Evolutionary conservation across 2,797 vertebrate species (phyloP).

Genomic region (Leuciscus waleckii): DNA sequence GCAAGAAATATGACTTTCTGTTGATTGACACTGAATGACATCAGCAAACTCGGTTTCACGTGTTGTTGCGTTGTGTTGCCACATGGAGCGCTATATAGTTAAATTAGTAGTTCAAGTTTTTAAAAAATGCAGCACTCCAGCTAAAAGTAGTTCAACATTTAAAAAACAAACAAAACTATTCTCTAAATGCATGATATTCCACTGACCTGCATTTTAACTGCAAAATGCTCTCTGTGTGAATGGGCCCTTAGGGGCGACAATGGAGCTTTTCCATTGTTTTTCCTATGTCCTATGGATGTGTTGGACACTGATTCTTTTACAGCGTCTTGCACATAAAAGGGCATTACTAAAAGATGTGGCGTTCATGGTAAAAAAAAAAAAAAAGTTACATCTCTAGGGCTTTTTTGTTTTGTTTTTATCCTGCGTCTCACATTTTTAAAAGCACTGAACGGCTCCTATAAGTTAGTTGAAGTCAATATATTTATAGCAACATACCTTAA

Average conservation of each 20-base stretch:
- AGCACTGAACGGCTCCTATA: neutral
- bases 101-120: neutral
- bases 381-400: neutral
- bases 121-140: neutral
- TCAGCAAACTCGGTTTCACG: neutral
- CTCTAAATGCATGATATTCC: neutral
- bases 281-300: neutral
- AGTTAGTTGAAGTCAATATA: neutral
- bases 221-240: neutral
- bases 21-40: neutral
- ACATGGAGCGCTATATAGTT: neutral
- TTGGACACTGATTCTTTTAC: neutral
- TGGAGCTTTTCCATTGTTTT: neutral
- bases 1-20: slow-evolving; percentile 1
- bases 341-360: neutral
- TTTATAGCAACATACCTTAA: neutral
- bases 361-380: neutral
- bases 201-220: neutral
- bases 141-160: neutral
- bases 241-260: neutral
- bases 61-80: neutral
- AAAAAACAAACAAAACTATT: neutral
- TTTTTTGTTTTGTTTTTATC: neutral
- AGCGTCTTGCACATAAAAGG: neutral
- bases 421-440: neutral